These are phyloP conservation scores for Drosophila histrio DNA, from an alignment of 2,888 invertebrate genomes.

Conservation along the genomic window DNA sequence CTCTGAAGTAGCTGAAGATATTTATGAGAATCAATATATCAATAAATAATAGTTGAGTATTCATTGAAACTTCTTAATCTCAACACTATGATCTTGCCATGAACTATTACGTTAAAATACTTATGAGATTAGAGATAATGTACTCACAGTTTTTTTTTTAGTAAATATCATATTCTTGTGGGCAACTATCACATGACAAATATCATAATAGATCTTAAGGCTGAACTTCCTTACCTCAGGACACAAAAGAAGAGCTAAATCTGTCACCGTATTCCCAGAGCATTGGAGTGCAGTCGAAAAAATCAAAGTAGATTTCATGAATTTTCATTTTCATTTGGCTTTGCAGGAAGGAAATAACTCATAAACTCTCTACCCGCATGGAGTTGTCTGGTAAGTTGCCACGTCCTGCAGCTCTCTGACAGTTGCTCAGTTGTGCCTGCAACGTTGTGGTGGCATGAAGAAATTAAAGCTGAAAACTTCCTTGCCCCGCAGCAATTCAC, in stretches of 20 bases:
- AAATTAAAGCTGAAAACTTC: slow-evolving; percentile 37
- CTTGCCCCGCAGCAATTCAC: slow-evolving; percentile 38
- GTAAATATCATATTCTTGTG: neutral
- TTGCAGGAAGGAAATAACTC: neutral
- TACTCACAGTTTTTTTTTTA: neutral
- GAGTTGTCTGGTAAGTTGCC: slow-evolving; percentile 35
- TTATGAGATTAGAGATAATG: too few relatives aligned
- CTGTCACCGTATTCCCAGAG: slow-evolving; percentile 26
- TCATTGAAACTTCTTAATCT: too few relatives aligned
- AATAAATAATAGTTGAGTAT: too few relatives aligned
- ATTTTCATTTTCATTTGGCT: slow-evolving; percentile 47
- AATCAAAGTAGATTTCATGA: slow-evolving; percentile 27
- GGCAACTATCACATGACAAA: too few relatives aligned
- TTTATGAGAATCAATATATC: too few relatives aligned
- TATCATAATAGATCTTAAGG: neutral
- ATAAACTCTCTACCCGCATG: slow-evolving; percentile 28
- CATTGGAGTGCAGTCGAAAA: slow-evolving; percentile 13
- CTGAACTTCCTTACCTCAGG: neutral
- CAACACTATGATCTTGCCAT: too few relatives aligned
- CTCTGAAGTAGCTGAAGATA: too few relatives aligned
- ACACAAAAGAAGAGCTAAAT: neutral
- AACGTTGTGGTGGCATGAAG: neutral
- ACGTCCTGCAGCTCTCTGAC: slow-evolving; percentile 1
- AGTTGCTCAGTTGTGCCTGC: slow-evolving; percentile 10
- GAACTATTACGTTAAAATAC: too few relatives aligned